These are phyloP conservation scores for Oreotragus oreotragus DNA, from an alignment of 2,113 vertebrate genomes.

Conservation along the genomic window DNA sequence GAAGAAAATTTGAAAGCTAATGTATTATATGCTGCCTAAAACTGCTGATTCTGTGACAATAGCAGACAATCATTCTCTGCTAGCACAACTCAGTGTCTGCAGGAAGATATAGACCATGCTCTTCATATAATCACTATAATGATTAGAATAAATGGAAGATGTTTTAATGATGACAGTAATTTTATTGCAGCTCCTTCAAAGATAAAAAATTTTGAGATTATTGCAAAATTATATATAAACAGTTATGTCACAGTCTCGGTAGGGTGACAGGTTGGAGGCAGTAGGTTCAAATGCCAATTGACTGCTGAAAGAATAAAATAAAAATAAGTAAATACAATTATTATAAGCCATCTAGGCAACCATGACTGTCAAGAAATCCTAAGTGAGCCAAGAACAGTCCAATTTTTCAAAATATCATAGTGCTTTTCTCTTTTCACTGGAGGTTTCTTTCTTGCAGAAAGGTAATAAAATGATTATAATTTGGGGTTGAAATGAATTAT, in stretches of 20 bases:
- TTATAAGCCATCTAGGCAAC: not conserved
- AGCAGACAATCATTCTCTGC: not conserved
- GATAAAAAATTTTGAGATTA: not conserved
- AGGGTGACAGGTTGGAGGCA: not conserved
- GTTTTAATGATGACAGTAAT: not conserved
- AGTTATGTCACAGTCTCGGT: not conserved
- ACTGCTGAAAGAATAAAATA: not conserved
- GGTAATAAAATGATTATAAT: conserved; percentile 69
- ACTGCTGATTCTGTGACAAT: conserved; percentile 48
- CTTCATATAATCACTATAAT: not conserved
- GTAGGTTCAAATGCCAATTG: not conserved
- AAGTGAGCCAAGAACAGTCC: not conserved
- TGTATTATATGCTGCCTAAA: conserved; percentile 21
- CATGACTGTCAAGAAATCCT: not conserved
- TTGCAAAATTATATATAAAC: conserved; percentile 65
- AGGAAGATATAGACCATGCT: not conserved
- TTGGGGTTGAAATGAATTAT: conserved; percentile 71
- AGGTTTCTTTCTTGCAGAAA: conserved; percentile 54
- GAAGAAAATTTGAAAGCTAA: conserved; percentile 56
- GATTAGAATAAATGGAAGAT: not conserved
- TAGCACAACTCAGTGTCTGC: not conserved
- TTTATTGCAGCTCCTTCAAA: not conserved
- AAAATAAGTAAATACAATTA: not conserved
- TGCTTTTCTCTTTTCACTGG: conserved; percentile 9
- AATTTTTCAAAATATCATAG: conserved; percentile 41